These are phyloP conservation scores for Hermetia illucens DNA, from an alignment of 1,140 invertebrate genomes.

Conservation along the genomic window DNA sequence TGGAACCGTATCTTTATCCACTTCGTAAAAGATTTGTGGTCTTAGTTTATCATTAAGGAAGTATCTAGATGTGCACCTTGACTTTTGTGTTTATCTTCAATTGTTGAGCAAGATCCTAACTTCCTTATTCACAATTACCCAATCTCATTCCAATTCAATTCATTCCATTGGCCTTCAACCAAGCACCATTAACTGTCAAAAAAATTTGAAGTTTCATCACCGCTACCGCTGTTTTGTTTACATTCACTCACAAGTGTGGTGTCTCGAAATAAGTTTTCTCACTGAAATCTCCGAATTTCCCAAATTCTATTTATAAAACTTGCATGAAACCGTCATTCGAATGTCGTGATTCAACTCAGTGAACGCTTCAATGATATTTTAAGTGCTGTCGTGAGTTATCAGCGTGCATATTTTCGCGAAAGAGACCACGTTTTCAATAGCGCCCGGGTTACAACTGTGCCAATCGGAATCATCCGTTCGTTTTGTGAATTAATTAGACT, in stretches of 20 bases:
- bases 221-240: too few species aligned
- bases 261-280: too few species aligned
- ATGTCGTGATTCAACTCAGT: background rate
- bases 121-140: too few species aligned
- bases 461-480: background rate
- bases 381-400: background rate
- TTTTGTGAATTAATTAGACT: background rate
- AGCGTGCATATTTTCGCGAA: background rate
- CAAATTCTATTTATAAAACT: too few species aligned
- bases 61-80: background rate
- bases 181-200: too few species aligned
- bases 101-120: background rate
- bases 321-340: background rate
- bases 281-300: too few species aligned
- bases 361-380: background rate
- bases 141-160: too few species aligned
- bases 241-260: too few species aligned
- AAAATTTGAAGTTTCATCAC: too few species aligned
- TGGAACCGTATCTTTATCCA: background rate
- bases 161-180: too few species aligned
- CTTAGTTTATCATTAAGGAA: background rate
- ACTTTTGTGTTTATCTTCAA: background rate
- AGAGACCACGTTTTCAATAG: too few species aligned
- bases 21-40: background rate
- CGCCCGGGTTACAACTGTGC: too few species aligned